phyloP scores from a whole-genome alignment of 1,140 invertebrate species.

The Chlorops oryzae region DNA sequence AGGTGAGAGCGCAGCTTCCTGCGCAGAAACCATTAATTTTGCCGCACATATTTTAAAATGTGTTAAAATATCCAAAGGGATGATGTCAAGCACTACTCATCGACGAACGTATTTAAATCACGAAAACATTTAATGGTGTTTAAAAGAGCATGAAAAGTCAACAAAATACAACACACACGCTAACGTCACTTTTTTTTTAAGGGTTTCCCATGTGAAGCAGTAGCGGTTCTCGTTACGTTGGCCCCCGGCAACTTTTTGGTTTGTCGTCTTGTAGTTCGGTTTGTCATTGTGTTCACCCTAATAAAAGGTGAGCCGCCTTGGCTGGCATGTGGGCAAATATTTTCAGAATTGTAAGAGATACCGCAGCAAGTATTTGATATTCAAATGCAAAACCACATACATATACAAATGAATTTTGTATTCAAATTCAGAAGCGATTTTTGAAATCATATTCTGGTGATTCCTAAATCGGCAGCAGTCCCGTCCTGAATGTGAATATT shows the following conservation, averaged over 20 bases:
- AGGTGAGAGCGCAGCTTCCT: no score
- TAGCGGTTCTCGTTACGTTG: no score
- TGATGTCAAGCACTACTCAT: no score
- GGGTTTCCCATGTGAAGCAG: no score
- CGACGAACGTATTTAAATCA: constrained; percentile 8
- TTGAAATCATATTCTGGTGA: no score
- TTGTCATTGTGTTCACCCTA: constrained; percentile 33
- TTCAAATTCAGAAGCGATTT: constrained; percentile 26
- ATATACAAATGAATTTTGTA: constrained; percentile 22
- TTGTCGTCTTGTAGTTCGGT: constrained; percentile 24
- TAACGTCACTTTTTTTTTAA: no score
- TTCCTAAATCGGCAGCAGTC: no score
- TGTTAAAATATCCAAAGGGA: constrained; percentile 3
- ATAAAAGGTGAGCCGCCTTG: constrained; percentile 6
- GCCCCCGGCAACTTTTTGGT: not conserved
- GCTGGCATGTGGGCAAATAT: constrained; percentile 10
- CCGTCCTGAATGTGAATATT: no score
- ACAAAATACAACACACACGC: constrained; percentile 18
- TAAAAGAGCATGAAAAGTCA: constrained; percentile 47
- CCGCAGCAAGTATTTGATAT: constrained; percentile 29
- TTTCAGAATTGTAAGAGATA: no score
- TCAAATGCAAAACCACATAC: constrained; percentile 32
- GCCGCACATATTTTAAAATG: not conserved
- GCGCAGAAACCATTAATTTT: no score
- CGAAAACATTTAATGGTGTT: constrained; percentile 22